Evolutionary conservation across 92 coral and sea anemone genomes (phyloP), one percentile per base, ranked within the genome.

Genomic region (Chrysogorgia sp.): DNA sequence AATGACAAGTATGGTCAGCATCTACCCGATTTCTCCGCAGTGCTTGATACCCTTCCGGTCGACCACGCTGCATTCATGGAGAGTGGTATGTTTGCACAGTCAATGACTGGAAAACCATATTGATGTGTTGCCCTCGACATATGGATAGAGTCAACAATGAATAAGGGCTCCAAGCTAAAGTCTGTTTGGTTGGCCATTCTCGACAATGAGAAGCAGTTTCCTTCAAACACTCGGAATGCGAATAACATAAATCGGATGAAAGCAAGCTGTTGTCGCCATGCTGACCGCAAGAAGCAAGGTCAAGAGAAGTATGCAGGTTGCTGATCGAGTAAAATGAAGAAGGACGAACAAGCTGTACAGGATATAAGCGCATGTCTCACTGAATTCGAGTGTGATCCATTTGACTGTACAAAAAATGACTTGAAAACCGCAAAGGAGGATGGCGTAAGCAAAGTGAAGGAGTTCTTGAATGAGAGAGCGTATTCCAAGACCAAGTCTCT

Each of bases 141-240:
- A 52, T 45, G 75, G 75, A 68, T 68, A 10, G 75, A 68, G 75
- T 34, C 43, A 52, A 68, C 75, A 25, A 68, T 68, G 75, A 68
- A 68, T 52, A 68, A 68, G 59, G 75, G 75, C 5, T 40, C 75
- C 5, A 43, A 45, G 75, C 43, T 68, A 41, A 68, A 68, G 58
- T 49, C 75, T 23, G 75, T 34, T 41, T 68, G 75, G 58, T 50
- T 68, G 58, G 40, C 75, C 17, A 68, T 68, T 34, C 58, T 68
- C 34, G 21, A 52, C 15, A 66, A 66, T 26, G 74, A 66, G 55
- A 66, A 66, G 52, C 74, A 66, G 22, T 20, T 66, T n/a, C n/a
- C n/a, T n/a, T n/a, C n/a, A n/a, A n/a, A n/a, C n/a, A n/a, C n/a
- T n/a, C n/a, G n/a, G n/a, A n/a, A n/a, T n/a, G n/a, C n/a, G n/a